These are phyloP conservation scores for Drosophila nigricruria DNA, from an alignment of 2,888 invertebrate species.

Conservation along the genomic window DNA sequence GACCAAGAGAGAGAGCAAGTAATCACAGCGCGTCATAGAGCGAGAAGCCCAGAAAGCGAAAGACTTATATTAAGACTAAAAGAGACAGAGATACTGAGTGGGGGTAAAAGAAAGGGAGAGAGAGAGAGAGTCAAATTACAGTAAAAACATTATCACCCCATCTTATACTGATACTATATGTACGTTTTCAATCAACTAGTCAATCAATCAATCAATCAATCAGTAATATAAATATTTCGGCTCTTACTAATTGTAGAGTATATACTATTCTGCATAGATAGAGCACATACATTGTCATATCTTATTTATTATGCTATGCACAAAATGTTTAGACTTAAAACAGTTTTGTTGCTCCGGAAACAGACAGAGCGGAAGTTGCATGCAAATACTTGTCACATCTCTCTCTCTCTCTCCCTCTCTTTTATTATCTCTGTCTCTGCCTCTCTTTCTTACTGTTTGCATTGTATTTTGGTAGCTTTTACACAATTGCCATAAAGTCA, in stretches of 20 bases:
- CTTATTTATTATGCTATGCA: slow-evolving; percentile 43
- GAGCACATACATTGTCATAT: neutral
- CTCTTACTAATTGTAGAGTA: slow-evolving; percentile 21
- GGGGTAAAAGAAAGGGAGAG: too few relatives aligned
- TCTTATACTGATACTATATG: too few relatives aligned
- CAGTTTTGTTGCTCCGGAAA: slow-evolving; percentile 51
- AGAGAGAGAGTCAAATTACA: too few relatives aligned
- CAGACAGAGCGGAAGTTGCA: slow-evolving; percentile 56
- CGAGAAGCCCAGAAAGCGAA: too few relatives aligned
- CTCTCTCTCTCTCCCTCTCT: slow-evolving; percentile 20
- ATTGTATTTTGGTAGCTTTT: slow-evolving; percentile 17
- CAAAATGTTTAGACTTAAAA: slow-evolving; percentile 38
- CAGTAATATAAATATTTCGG: too few relatives aligned
- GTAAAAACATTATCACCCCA: too few relatives aligned
- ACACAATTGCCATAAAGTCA: slow-evolving; percentile 41
- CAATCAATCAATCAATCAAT: too few relatives aligned
- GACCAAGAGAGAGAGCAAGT: too few relatives aligned
- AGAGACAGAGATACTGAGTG: too few relatives aligned
- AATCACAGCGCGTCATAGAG: too few relatives aligned
- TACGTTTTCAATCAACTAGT: too few relatives aligned
- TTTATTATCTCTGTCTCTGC: neutral
- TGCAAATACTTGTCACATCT: slow-evolving; percentile 51
- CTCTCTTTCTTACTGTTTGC: neutral
- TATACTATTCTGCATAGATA: neutral
- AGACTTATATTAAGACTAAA: too few relatives aligned